Evolutionary conservation across 2,888 invertebrate species (phyloP).

Genomic region (Thecocarcelia acutangulata): DNA sequence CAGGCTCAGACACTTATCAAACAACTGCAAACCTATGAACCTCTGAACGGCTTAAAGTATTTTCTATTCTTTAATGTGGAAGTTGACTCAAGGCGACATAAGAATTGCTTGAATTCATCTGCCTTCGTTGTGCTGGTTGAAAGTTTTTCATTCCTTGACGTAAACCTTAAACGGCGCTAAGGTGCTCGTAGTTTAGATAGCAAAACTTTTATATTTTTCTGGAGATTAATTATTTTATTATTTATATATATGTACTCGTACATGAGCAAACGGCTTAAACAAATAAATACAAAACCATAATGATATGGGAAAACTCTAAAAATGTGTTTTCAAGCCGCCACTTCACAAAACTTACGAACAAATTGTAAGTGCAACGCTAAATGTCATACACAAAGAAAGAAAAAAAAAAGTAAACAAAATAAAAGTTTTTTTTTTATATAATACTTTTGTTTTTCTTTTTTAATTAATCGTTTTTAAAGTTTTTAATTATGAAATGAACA

Average conservation of each 20-base stretch:
- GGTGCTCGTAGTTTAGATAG: conserved; percentile 41
- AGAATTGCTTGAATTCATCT: conserved; percentile 44
- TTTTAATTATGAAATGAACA: conserved; percentile 13
- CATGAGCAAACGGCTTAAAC: neutral
- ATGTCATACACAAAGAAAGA: neutral
- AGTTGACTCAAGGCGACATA: conserved; percentile 54
- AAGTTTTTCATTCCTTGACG: neutral
- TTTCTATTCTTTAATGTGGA: conserved; percentile 25
- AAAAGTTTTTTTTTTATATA: conserved; percentile 1
- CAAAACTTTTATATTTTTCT: conserved; percentile 39
- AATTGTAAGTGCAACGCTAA: conserved; percentile 7
- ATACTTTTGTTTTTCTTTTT: neutral
- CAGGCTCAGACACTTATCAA: conserved; percentile 35
- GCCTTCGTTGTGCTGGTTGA: conserved; percentile 1
- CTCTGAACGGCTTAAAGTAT: conserved; percentile 28
- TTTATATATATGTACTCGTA: conserved; percentile 26
- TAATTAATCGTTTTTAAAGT: neutral
- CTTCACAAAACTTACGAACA: conserved; percentile 28
- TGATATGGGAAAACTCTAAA: neutral
- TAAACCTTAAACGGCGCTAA: conserved; percentile 57
- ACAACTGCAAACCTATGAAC: conserved; percentile 31
- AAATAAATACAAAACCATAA: conserved; percentile 21
- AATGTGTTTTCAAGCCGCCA: conserved; percentile 5
- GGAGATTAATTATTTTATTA: conserved; percentile 49
- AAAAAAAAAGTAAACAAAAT: conserved; percentile 10